Conservation (phyloP, 2,888 invertebrate species). For the Drosophila melanosoma region DNA sequence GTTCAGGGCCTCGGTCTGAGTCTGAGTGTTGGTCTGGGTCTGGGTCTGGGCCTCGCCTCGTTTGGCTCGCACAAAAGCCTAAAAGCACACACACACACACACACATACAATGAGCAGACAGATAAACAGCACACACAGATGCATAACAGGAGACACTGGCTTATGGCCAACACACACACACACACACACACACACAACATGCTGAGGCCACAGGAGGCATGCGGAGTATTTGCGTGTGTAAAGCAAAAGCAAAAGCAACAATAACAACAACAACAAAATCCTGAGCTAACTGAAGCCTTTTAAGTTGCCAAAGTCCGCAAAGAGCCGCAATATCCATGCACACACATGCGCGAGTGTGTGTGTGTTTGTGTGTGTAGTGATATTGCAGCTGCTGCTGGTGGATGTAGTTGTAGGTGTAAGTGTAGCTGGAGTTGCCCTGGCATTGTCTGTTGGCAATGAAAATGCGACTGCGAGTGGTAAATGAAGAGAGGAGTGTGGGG, state of each 20-base stretch:
- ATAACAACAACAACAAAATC: slow-evolving; percentile 43
- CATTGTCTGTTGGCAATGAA: slow-evolving; percentile 82
- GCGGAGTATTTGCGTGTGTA: slow-evolving; percentile 12
- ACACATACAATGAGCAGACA: slow-evolving; percentile 37
- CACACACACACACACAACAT: slow-evolving; percentile 17
- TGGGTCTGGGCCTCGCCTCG: slow-evolving; percentile 64
- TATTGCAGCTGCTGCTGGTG: slow-evolving; percentile 49
- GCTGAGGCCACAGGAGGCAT: slow-evolving; percentile 27
- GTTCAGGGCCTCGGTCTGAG: slow-evolving; percentile 13
- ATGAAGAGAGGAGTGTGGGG: not conserved
- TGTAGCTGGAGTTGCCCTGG: slow-evolving; percentile 67
- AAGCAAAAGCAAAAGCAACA: slow-evolving; percentile 1
- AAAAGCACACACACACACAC: slow-evolving; percentile 61
- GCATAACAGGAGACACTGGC: slow-evolving; percentile 38
- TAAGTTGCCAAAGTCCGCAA: slow-evolving; percentile 77
- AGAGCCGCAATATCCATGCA: slow-evolving; percentile 39
- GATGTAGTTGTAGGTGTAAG: slow-evolving; percentile 30
- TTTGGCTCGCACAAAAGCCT: slow-evolving; percentile 78
- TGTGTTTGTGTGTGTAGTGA: slow-evolving; percentile 25
- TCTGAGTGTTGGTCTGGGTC: slow-evolving; percentile 9
- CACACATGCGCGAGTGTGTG: not conserved
- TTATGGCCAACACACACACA: slow-evolving; percentile 38
- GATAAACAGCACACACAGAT: slow-evolving; percentile 55
- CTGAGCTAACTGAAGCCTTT: slow-evolving; percentile 77
- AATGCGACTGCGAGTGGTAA: slow-evolving; percentile 49